Evolutionary conservation across 2,888 invertebrate genomes (phyloP), one percentile per base, ranked within the genome.

Genomic region (Agrochola circellaris): DNA sequence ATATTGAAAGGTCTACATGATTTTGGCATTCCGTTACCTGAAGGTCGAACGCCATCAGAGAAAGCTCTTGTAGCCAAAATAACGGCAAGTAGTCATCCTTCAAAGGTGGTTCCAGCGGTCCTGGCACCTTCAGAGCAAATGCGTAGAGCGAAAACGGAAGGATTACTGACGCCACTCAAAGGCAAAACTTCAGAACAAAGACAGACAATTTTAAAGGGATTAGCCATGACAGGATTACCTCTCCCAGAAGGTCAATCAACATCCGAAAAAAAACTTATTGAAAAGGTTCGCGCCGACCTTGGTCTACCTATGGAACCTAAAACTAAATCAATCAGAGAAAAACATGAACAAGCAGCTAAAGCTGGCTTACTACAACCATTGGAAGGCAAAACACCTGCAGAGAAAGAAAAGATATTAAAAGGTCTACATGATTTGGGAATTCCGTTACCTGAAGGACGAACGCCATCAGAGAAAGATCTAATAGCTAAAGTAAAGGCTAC

Each of bases 331-430:
- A n/a, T 56, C 2, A 11, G n/a, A n/a, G 13, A n/a, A 1, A 56
- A n/a, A 56, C n/a, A 56, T n/a, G n/a, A 56, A n/a, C 56, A 56
- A n/a, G 56, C 56, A 56, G 56, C 56, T 56, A n/a, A n/a, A 56
- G n/a, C n/a, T 56, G 58, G 58, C 15, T 26, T 58, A 7, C 58
- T 58, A 7, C 26, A 58, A 15, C 58, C 58, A 26, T 26, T 58
- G 58, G 58, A 58, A 26, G 58, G 58, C 0, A 58, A 58, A 2
- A 58, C 26, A 58, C 26, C 15, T 15, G 26, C 26, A 58, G 26
- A 58, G 26, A 58, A 58, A 5, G 26, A 58, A 58, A 58, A 58
- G 0, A 7, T 6, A 58, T 26, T 58, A 2, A 1, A 7, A 26
- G 58, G 26, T 15, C 58, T 15, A 7, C 58, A 58, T 58, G 26